Evolutionary conservation across 1,140 invertebrate species (phyloP).

Genomic region (Heliconius nattereri): DNA sequence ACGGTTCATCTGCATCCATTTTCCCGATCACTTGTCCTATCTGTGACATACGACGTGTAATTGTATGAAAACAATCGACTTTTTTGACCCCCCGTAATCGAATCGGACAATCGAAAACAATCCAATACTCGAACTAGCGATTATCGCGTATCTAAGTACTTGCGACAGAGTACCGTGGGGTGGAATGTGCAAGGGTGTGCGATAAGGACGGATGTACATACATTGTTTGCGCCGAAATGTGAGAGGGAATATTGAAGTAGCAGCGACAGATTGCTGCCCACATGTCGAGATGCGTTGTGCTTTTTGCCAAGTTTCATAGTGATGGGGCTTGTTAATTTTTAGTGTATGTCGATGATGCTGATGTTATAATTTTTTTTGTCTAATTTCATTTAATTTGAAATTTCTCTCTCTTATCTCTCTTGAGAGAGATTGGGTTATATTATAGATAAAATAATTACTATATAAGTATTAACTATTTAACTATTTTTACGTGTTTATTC

Average conservation of each 20-base stretch:
- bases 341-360: slow-evolving; percentile 37
- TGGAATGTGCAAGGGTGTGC: slow-evolving; percentile 41
- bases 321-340: slow-evolving; percentile 33
- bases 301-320: slow-evolving; percentile 70
- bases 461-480: too few species aligned
- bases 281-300: slow-evolving; percentile 76
- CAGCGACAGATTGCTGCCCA: slow-evolving; percentile 78
- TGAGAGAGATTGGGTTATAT: too few species aligned
- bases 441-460: too few species aligned
- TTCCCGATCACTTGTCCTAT: slow-evolving; percentile 15
- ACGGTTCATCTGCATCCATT: background rate
- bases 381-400: too few species aligned
- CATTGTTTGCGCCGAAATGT: slow-evolving; percentile 41
- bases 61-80: slow-evolving; percentile 44
- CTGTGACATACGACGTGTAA: slow-evolving; percentile 36
- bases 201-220: slow-evolving; percentile 44
- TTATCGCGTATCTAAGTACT: slow-evolving; percentile 72
- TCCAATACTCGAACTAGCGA: slow-evolving; percentile 62
- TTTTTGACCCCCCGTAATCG: slow-evolving; percentile 60
- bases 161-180: slow-evolving; percentile 54
- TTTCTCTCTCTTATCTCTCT: too few species aligned
- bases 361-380: too few species aligned
- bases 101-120: slow-evolving; percentile 71
- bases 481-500: too few species aligned
- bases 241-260: slow-evolving; percentile 51